phyloP scores from a whole-genome alignment of 2,797 vertebrate species.

The Periophthalmus magnuspinnatus region DNA sequence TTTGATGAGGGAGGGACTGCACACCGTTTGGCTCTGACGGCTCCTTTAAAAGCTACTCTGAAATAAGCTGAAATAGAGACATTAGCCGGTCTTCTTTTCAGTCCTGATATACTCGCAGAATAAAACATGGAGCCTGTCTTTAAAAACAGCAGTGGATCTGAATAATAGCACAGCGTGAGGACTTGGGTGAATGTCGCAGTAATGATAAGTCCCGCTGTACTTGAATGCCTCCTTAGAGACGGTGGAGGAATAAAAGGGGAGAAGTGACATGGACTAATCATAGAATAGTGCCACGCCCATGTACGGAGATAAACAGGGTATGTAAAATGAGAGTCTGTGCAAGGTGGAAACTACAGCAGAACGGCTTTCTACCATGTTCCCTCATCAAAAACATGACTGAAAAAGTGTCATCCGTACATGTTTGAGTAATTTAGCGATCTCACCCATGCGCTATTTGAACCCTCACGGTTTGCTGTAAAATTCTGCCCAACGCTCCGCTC shows the following conservation, averaged over 20 bases:
- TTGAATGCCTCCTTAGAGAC: slow-evolving; percentile 2
- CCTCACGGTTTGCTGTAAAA: too few relatives aligned
- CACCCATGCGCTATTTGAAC: too few relatives aligned
- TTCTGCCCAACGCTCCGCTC: too few relatives aligned
- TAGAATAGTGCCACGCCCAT: not conserved
- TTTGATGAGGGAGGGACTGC: too few relatives aligned
- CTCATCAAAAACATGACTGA: too few relatives aligned
- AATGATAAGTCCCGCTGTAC: slow-evolving; percentile 6
- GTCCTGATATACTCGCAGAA: not conserved
- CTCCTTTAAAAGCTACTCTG: not conserved
- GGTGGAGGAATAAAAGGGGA: not conserved
- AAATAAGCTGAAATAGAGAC: not conserved
- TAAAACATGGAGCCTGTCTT: not conserved
- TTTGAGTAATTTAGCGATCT: too few relatives aligned
- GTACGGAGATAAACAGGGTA: not conserved
- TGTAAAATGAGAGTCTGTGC: too few relatives aligned
- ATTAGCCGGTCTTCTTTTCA: not conserved
- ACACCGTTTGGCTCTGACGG: too few relatives aligned
- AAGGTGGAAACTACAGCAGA: too few relatives aligned
- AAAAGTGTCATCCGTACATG: too few relatives aligned
- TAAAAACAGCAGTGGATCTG: slow-evolving; percentile 5
- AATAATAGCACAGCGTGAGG: not conserved
- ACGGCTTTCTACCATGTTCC: too few relatives aligned
- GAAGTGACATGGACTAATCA: slow-evolving; percentile 1
- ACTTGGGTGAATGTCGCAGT: slow-evolving; percentile 1